Conservation (phyloP, 2,113 vertebrate genomes). For the Ia io region DNA sequence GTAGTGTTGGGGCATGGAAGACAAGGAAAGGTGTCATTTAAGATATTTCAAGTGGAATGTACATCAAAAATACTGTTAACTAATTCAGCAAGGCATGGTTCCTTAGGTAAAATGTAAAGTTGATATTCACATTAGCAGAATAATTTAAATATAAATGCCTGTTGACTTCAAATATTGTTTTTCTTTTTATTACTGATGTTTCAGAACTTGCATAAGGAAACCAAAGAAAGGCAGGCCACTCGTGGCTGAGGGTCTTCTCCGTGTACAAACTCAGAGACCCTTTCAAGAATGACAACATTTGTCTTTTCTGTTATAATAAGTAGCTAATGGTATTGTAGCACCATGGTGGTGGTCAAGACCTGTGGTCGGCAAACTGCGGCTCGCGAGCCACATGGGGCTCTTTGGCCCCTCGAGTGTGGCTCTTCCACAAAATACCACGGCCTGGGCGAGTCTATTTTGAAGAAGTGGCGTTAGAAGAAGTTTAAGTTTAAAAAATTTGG, state of each 20-base stretch:
- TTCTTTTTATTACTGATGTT: neutral
- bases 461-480: too few relatives aligned
- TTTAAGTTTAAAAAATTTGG: too few relatives aligned
- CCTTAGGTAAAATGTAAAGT: neutral
- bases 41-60: neutral
- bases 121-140: neutral
- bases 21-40: neutral
- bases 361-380: too few relatives aligned
- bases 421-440: too few relatives aligned
- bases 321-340: neutral
- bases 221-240: neutral
- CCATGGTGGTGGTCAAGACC: neutral
- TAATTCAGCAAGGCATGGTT: neutral
- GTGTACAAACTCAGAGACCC: neutral
- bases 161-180: neutral
- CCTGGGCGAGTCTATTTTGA: too few relatives aligned
- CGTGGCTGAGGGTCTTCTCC: neutral
- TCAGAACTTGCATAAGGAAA: neutral
- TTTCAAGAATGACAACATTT: neutral
- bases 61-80: neutral
- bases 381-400: too few relatives aligned
- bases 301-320: neutral
- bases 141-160: neutral
- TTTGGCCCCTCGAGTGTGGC: too few relatives aligned
- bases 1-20: rapidly evolving